phyloP scores from a whole-genome alignment of 2,113 vertebrate species.

The Nanorana parkeri region DNA sequence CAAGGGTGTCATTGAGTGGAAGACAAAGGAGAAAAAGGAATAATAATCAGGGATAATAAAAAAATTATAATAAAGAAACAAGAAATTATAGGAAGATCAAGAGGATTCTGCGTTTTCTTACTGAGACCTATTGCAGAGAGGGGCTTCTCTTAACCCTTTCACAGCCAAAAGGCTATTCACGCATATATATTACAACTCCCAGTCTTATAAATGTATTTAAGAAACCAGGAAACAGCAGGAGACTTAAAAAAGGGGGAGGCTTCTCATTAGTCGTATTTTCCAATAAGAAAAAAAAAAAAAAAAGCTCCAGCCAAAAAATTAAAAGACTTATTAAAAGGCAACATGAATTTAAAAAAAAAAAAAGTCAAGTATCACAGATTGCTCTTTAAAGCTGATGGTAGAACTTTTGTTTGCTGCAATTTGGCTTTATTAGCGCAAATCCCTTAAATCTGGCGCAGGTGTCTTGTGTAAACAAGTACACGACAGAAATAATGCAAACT shows the following conservation, averaged over 20 bases:
- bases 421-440: constrained; percentile 46
- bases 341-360: constrained; percentile 27
- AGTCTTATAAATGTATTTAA: background rate
- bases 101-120: background rate
- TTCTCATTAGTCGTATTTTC: constrained; percentile 14
- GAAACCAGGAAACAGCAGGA: constrained; percentile 4
- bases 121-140: background rate
- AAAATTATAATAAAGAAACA: constrained; percentile 6
- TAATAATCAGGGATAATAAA: constrained; percentile 18
- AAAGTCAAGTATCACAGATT: constrained; percentile 49
- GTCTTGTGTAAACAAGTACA: constrained; percentile 33
- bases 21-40: constrained; percentile 34
- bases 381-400: constrained; percentile 13
- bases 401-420: constrained; percentile 49
- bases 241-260: background rate
- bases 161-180: background rate
- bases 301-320: constrained; percentile 23
- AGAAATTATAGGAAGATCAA: constrained; percentile 5
- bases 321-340: constrained; percentile 36
- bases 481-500: constrained; percentile 51
- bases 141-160: constrained; percentile 9
- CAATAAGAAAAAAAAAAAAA: background rate
- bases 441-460: constrained; percentile 49
- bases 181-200: background rate
- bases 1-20: constrained; percentile 27